These are phyloP conservation scores for Galeopsomyia nigrocyanea DNA, from an alignment of 2,888 invertebrate species.

Conservation along the genomic window DNA sequence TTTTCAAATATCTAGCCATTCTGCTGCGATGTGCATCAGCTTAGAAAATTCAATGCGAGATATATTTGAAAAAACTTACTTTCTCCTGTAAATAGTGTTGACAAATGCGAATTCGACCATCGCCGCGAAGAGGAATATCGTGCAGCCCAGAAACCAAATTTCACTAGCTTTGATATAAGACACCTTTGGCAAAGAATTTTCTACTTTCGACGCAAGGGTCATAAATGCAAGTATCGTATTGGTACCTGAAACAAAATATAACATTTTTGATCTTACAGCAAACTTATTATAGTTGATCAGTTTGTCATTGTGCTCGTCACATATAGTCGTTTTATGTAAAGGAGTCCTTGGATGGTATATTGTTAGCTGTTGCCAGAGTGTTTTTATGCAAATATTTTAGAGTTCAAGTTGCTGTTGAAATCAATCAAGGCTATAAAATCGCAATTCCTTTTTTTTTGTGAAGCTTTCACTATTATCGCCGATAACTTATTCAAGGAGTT, in stretches of 20 bases:
- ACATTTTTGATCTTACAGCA: too few species aligned
- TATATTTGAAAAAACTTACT: conserved; percentile 70
- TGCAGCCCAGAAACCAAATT: conserved; percentile 90
- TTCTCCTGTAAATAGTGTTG: conserved; percentile 89
- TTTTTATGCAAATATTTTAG: conserved; percentile 35
- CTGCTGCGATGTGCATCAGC: too few species aligned
- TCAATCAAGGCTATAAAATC: conserved; percentile 15
- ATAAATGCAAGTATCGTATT: conserved; percentile 91
- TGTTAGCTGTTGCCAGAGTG: neutral
- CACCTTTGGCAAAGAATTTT: conserved; percentile 88
- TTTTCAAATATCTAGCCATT: too few species aligned
- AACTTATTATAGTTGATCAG: neutral
- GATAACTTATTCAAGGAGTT: too few species aligned
- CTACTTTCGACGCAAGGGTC: conserved; percentile 86
- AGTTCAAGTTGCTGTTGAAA: conserved; percentile 11
- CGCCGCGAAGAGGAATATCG: conserved; percentile 87
- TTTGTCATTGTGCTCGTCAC: conserved; percentile 19
- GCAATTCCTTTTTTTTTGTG: too few species aligned
- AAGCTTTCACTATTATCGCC: too few species aligned
- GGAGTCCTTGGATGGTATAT: conserved; percentile 37
- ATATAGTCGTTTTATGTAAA: conserved; percentile 11
- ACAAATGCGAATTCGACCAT: conserved; percentile 91
- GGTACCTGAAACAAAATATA: conserved; percentile 73
- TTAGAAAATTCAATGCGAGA: neutral
- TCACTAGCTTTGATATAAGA: conserved; percentile 92